A percentile compares a stretch with the other conserved stretches of the same genome.
phyloP scores from a whole-genome alignment of 2,888 invertebrate species.

The Emesis furor region DNA sequence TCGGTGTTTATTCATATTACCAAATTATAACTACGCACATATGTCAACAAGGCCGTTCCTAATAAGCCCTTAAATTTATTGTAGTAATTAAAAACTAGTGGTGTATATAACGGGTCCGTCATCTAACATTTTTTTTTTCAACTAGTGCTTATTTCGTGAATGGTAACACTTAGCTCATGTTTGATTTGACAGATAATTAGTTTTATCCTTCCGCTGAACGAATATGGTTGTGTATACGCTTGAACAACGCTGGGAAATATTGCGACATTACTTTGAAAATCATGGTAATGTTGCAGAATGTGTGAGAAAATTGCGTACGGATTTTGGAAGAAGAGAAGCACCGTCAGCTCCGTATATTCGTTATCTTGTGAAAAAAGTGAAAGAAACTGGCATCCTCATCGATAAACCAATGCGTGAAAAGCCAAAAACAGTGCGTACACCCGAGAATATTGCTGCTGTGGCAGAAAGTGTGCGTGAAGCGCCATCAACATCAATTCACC shows the following conservation, averaged over 20 bases:
- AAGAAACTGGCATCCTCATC: conserved; percentile 55
- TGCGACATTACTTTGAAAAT: too few relatives aligned
- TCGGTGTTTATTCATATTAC: too few relatives aligned
- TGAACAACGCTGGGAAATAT: too few relatives aligned
- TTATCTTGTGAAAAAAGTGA: conserved; percentile 53
- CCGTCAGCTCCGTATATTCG: conserved; percentile 49
- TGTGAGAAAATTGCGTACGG: too few relatives aligned
- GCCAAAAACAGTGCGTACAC: conserved; percentile 50
- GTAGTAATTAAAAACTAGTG: too few relatives aligned
- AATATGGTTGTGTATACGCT: too few relatives aligned
- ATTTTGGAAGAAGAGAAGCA: conserved; percentile 28
- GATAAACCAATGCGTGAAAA: conserved; percentile 61
- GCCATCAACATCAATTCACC: conserved; percentile 59
- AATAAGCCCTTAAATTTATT: too few relatives aligned
- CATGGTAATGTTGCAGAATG: too few relatives aligned
- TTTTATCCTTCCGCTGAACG: too few relatives aligned
- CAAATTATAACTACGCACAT: too few relatives aligned
- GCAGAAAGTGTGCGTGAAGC: conserved; percentile 66
- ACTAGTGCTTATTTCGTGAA: conserved; percentile 4
- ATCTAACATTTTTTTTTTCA: background rate
- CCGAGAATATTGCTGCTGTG: conserved; percentile 61
- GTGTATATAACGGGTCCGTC: background rate
- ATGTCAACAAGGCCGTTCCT: too few relatives aligned
- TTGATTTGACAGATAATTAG: background rate
- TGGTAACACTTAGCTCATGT: conserved; percentile 1